phyloP scores from a whole-genome alignment of 2,797 vertebrate species.

The Erethizon dorsatum region DNA sequence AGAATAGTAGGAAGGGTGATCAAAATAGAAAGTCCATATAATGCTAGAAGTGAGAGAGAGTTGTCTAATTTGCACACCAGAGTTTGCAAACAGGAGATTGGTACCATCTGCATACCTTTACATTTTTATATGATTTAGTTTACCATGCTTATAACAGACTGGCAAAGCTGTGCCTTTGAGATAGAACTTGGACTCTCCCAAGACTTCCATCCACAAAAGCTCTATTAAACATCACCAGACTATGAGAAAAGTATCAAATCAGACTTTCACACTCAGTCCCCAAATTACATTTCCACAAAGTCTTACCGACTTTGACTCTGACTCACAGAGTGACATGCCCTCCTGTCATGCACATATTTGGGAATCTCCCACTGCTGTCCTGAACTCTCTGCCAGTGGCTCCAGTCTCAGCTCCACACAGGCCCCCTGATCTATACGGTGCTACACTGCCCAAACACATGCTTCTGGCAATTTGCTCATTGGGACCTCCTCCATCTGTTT shows the following conservation, averaged over 20 bases:
- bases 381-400: background rate
- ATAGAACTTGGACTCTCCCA: background rate
- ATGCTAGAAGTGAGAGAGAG: background rate
- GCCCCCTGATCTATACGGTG: background rate
- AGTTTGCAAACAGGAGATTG: background rate
- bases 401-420: background rate
- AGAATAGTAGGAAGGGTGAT: background rate
- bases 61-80: background rate
- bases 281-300: background rate
- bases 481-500: background rate
- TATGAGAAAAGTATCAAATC: constrained; percentile 21
- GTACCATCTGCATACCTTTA: background rate
- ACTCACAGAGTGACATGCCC: background rate
- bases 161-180: background rate
- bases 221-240: background rate
- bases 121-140: background rate
- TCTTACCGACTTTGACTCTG: background rate
- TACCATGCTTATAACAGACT: background rate
- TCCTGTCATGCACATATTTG: background rate
- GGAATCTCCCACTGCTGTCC: background rate
- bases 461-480: background rate
- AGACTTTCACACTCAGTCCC: constrained; percentile 25
- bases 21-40: background rate
- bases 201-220: background rate
- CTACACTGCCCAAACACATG: background rate